Percentiles rank a stretch among this genome's conserved stretches.
These are phyloP conservation scores for Eidolon dupreanum DNA, from an alignment of 2,797 vertebrate genomes.

Conservation along the genomic window DNA sequence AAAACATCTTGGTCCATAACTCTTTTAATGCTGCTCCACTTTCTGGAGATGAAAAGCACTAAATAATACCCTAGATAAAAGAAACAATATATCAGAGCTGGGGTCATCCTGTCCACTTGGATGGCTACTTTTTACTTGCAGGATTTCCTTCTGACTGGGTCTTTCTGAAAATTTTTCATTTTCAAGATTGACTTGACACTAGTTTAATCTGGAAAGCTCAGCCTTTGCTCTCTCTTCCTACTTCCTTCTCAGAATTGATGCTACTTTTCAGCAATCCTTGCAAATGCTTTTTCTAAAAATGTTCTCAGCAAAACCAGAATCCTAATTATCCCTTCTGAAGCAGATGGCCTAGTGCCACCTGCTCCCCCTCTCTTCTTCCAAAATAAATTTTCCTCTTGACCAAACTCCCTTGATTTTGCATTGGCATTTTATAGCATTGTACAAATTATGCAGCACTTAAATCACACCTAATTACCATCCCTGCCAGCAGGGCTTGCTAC, in stretches of 20 bases:
- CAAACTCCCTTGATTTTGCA: slow-evolving; percentile 69
- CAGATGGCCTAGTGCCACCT: slow-evolving; percentile 69
- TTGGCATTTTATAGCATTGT: slow-evolving; percentile 50
- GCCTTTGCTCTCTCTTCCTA: not conserved
- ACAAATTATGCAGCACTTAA: slow-evolving; percentile 59
- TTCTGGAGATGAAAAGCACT: not conserved
- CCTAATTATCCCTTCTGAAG: slow-evolving; percentile 67
- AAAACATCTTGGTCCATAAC: not conserved
- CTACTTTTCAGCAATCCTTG: slow-evolving; percentile 66
- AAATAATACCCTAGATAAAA: not conserved
- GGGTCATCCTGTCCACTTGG: not conserved
- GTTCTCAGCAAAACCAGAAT: slow-evolving; percentile 55
- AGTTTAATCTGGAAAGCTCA: not conserved
- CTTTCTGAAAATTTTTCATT: not conserved
- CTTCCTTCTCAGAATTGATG: slow-evolving; percentile 50
- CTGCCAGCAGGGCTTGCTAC: slow-evolving; percentile 12
- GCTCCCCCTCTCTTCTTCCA: slow-evolving; percentile 41
- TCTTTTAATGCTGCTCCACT: not conserved
- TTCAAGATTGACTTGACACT: not conserved
- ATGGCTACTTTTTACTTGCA: not conserved
- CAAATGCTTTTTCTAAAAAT: slow-evolving; percentile 66
- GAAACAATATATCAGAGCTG: not conserved
- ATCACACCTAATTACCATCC: slow-evolving; percentile 67
- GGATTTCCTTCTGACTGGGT: not conserved
- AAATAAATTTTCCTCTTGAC: slow-evolving; percentile 73